Evolutionary conservation across 2,888 invertebrate species (phyloP).

Genomic region (Dendrolimus houi): DNA sequence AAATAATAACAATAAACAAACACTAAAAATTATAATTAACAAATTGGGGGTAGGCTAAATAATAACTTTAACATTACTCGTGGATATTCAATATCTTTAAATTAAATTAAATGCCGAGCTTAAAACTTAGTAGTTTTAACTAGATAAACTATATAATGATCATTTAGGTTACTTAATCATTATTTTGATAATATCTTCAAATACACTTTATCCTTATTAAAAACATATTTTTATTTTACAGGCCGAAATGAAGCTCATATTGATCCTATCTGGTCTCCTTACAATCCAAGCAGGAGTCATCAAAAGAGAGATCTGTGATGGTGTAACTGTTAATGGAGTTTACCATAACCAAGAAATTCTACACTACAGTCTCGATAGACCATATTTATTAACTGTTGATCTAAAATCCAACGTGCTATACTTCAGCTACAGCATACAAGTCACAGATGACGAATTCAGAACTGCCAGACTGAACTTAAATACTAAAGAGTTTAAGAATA

Average conservation of each 20-base stretch:
- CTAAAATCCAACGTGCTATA: constrained; percentile 41
- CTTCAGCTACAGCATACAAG: constrained; percentile 44
- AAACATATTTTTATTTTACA: constrained; percentile 1
- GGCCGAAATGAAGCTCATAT: constrained; percentile 27
- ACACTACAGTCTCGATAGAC: constrained; percentile 37
- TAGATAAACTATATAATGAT: no score
- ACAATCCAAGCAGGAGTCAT: constrained; percentile 29
- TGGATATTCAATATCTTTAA: no score
- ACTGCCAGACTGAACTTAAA: constrained; percentile 42
- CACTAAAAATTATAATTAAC: no score
- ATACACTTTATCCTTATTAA: not conserved
- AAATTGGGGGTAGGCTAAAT: no score
- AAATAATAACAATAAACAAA: no score
- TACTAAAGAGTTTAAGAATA: constrained; percentile 37
- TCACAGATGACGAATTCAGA: constrained; percentile 22
- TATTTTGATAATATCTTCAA: no score
- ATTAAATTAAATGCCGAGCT: no score
- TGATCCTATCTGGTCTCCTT: constrained; percentile 23
- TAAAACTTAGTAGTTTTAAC: no score
- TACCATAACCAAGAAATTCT: constrained; percentile 39
- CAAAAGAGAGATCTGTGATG: constrained; percentile 30
- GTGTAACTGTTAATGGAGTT: constrained; percentile 27
- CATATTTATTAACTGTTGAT: constrained; percentile 44
- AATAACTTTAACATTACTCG: no score
- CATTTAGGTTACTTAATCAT: no score